phyloP scores from a whole-genome alignment of 92 coral and sea anemone genomes.

The Paramuricea clavata region DNA sequence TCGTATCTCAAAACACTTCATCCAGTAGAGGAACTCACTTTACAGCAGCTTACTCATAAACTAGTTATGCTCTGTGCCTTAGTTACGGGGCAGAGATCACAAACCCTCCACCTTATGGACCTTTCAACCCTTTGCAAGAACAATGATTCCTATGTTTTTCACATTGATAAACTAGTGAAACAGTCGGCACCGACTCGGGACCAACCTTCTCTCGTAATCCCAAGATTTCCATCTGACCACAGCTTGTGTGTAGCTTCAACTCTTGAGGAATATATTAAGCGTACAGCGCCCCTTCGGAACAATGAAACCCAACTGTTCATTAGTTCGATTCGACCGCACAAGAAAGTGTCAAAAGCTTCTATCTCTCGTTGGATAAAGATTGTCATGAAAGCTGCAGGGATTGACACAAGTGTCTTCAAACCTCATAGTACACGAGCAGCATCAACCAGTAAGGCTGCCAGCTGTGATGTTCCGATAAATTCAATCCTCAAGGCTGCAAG shows the following conservation, averaged over 20 bases:
- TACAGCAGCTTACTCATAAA: conserved; percentile 21
- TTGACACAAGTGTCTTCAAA: conserved; percentile 52
- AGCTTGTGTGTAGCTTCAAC: background rate
- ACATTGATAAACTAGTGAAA: conserved; percentile 60
- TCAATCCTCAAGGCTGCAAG: too few species aligned
- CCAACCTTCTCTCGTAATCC: conserved; percentile 48
- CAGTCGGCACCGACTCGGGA: conserved; percentile 67
- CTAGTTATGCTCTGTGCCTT: conserved; percentile 18
- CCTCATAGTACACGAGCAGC: conserved; percentile 76
- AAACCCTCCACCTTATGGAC: conserved; percentile 57
- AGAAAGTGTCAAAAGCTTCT: background rate
- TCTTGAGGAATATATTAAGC: background rate
- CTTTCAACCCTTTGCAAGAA: conserved; percentile 30
- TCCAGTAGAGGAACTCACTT: conserved; percentile 30
- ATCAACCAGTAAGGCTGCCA: conserved; percentile 54
- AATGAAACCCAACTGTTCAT: conserved; percentile 6
- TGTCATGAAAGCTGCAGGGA: conserved; percentile 55
- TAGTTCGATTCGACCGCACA: background rate
- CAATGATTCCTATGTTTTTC: conserved; percentile 45
- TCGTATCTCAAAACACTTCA: conserved; percentile 42
- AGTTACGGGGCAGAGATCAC: conserved; percentile 32
- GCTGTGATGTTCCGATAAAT: too few species aligned
- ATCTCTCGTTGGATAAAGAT: conserved; percentile 11
- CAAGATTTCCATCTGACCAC: conserved; percentile 8
- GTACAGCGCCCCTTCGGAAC: background rate